phyloP scores from a whole-genome alignment of 1,140 invertebrate genomes.

The Halyomorpha halys region DNA sequence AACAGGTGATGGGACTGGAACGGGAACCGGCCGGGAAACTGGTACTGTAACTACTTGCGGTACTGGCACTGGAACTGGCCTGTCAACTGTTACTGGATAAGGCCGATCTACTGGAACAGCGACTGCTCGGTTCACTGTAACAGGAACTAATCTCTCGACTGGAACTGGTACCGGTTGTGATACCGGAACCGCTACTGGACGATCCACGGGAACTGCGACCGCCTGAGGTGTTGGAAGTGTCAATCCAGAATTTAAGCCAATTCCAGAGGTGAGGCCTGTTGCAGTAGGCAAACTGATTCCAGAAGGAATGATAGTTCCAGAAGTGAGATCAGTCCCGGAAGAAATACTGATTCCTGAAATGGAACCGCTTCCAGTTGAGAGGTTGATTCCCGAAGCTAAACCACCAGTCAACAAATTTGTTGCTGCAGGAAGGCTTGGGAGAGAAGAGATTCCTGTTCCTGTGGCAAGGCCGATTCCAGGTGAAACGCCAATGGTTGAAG shows the following conservation, averaged over 20 bases:
- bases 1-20: constrained; percentile 46
- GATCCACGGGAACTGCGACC: constrained; percentile 44
- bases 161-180: constrained; percentile 34
- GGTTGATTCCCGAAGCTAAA: too few species aligned
- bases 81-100: constrained; percentile 44
- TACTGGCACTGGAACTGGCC: constrained; percentile 49
- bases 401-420: too few species aligned
- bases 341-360: background rate
- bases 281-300: too few species aligned
- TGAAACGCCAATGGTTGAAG: too few species aligned
- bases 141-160: constrained; percentile 54
- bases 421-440: too few species aligned
- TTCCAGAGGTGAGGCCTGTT: constrained; percentile 4
- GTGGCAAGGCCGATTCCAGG: too few species aligned
- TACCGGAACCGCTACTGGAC: constrained; percentile 42
- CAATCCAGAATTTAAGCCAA: background rate
- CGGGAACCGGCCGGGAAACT: constrained; percentile 36
- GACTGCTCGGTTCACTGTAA: constrained; percentile 48
- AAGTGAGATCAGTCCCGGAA: background rate
- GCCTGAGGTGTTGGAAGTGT: constrained; percentile 38
- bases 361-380: background rate
- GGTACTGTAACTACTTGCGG: constrained; percentile 40
- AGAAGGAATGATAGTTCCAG: too few species aligned
- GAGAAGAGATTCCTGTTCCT: too few species aligned
- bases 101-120: constrained; percentile 39